Evolutionary conservation across 2,797 vertebrate species (phyloP), one percentile per base, ranked within the genome.

Genomic region (Lithobates pipiens): DNA sequence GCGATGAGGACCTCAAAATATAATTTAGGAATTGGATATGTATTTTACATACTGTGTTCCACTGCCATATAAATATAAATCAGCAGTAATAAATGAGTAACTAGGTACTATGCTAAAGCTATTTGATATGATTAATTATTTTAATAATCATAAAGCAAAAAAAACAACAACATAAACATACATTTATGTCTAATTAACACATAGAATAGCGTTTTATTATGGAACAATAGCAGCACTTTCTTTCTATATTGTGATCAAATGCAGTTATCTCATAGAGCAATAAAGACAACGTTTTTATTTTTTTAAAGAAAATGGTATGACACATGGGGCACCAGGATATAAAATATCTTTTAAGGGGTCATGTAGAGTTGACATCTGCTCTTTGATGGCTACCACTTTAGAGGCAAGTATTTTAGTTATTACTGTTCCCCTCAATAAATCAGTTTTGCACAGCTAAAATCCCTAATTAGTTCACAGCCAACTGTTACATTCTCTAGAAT

Each of bases 401-500:
- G 15, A 78, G 32, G 54, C 42, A 74, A 78, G 80, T 78, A 34
- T 82, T 61, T 86, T 83, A 78, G 83, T 83, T 86, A 86, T 82
- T 68, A 79, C 57, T 68, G 61, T 61, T 67, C 25, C 75, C 29
- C 39, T 86, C 80, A 78, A 83, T 86, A 70, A 86, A 86, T 86
- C 76, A 83, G 27, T 77, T 86, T 78, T 77, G 63, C 73, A 78
- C 80, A 77, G 69, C 74, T 78, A 78, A 79, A 83, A 73, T 83
- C 69, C 32, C 61, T 83, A 86, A 83, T 86, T 83, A 86, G 80
- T 83, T 74, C 61, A 78, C 34, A 61, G 42, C 85, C 80, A 86
- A 82, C 75, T 83, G 85, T 78, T 86, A 83, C 68, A 79, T 68
- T 54, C 44, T 32, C 5, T 34, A 68, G 39, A 54, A 69, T 32